Evolutionary conservation across 2,888 invertebrate genomes (phyloP), one percentile per base, ranked within the genome.

Genomic region (Elaeidobius kamerunicus): DNA sequence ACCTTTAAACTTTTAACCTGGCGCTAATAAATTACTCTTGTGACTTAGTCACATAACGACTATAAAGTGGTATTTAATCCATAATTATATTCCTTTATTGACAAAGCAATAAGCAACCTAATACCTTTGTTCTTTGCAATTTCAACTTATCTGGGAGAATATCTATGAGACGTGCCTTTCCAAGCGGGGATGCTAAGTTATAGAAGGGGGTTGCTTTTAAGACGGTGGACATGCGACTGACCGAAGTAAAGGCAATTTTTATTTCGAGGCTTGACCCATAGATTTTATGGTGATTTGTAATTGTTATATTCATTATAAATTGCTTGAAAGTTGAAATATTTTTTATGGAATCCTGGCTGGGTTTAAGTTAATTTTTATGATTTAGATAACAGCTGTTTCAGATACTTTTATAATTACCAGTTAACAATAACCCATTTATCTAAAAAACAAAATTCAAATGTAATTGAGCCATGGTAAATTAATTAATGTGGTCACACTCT

Each of bases 161-260:
- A 58, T 58, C 58, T 52, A 58, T 52, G 52, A 59, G 52, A 60
- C 18, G 47, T 50, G 58, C 56, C 50, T 52, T 57, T 50, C 40
- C 44, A 52, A 47, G 55, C 44, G 44, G 56, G 50, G 56, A 56
- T 56, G 56, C 49, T 44, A 58, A 51, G 45, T 53, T 54, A 52
- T 20, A 52, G 45, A 28, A 36, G 40, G 44, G 49, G 59, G 61
- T 55, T 61, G 61, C 59, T 61, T 59, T 63, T 68, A 69, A 69
- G 69, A 68, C 68, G 67, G 65, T 60, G 66, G 67, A 68, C 71
- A 69, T 69, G 70, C 70, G 67, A 30, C 30, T 30, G 30, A 30
- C 30, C 30, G 11, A 11, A n/a, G 11, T 9, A 30, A 30, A 30
- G 30, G 30, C 30, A n/a, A n/a, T n/a, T n/a, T n/a, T n/a, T n/a